Evolutionary conservation across 1,140 invertebrate genomes (phyloP).

Genomic region (Helicorthomorpha holstii): DNA sequence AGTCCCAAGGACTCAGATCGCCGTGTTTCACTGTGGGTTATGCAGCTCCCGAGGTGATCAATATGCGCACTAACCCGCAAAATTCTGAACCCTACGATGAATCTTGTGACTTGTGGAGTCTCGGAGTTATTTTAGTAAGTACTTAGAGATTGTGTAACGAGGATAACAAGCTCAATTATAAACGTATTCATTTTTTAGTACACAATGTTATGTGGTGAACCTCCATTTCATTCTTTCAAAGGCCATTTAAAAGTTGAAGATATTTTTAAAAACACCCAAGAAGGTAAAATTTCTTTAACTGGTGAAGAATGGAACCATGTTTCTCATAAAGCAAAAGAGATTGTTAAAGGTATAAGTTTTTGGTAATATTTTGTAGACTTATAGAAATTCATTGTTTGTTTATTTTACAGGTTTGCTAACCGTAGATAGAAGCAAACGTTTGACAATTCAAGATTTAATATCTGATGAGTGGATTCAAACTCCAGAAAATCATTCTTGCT

Average conservation of each 20-base stretch:
- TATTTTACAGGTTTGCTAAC: constrained; percentile 42
- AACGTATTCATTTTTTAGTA: constrained; percentile 38
- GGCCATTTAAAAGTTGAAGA: constrained; percentile 48
- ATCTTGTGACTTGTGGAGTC: constrained; percentile 80
- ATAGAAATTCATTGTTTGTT: no score
- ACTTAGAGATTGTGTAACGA: neutral
- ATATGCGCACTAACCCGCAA: constrained; percentile 25
- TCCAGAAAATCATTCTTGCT: constrained; percentile 22
- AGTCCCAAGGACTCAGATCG: constrained; percentile 41
- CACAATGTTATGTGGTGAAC: constrained; percentile 68
- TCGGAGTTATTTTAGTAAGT: constrained; percentile 64
- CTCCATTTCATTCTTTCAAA: constrained; percentile 53
- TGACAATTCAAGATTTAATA: constrained; percentile 45
- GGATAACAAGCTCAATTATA: neutral
- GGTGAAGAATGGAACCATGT: constrained; percentile 51
- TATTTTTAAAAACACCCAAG: constrained; percentile 60
- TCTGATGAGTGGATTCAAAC: constrained; percentile 44
- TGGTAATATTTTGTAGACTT: no score
- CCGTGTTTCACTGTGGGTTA: constrained; percentile 80
- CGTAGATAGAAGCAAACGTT: constrained; percentile 52
- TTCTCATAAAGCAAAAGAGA: constrained; percentile 50
- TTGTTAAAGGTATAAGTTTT: constrained; percentile 47
- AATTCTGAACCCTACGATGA: constrained; percentile 57
- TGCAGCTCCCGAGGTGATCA: constrained; percentile 76
- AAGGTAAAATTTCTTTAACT: constrained; percentile 54